These are phyloP conservation scores for Nothura maculosa DNA, from an alignment of 2,797 vertebrate species.

Conservation along the genomic window DNA sequence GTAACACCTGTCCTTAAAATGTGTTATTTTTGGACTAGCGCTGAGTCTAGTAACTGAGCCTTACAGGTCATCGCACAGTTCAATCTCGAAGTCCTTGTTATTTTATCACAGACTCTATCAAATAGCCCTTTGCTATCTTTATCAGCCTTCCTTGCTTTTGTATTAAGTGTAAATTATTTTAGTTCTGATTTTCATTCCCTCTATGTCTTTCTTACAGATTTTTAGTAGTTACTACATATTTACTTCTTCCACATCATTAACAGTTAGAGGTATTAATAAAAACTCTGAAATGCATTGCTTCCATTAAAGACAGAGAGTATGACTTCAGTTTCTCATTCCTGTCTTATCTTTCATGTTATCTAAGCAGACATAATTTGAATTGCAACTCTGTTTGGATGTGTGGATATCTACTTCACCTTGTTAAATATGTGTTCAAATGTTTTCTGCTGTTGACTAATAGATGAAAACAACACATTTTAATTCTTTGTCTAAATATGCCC, in stretches of 20 bases:
- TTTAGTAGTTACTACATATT: background rate
- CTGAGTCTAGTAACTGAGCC: background rate
- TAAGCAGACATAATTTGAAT: background rate
- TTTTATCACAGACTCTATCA: background rate
- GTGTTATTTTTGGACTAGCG: background rate
- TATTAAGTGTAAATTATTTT: background rate
- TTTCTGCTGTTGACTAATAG: background rate
- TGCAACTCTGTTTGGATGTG: background rate
- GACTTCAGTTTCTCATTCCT: background rate
- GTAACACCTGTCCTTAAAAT: background rate
- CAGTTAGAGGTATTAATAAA: background rate
- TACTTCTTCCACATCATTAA: background rate
- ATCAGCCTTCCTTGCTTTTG: background rate
- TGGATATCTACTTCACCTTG: background rate
- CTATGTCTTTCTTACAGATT: background rate
- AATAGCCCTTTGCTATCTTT: background rate
- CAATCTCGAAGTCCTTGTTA: background rate
- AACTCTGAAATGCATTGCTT: background rate
- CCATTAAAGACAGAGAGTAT: background rate
- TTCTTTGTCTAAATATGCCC: rapidly evolving
- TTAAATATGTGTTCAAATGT: background rate
- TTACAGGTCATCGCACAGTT: background rate
- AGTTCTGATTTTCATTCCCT: background rate
- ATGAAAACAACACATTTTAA: background rate
- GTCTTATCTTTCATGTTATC: background rate